Conservation (phyloP, 2,888 invertebrate genomes). For the Alitta virens region DNA sequence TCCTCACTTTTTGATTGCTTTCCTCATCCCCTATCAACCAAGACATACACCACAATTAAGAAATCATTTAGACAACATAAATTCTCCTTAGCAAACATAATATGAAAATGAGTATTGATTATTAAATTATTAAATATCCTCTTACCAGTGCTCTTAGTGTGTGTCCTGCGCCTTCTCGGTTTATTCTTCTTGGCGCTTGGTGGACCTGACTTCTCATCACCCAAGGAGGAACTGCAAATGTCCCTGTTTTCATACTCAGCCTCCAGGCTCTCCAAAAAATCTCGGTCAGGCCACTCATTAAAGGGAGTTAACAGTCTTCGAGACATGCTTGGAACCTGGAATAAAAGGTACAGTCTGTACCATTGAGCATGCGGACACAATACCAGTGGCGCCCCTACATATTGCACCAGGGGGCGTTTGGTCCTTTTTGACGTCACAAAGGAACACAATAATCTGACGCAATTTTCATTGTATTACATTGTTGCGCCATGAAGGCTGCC, state of each 20-base stretch:
- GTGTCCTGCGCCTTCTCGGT: constrained; percentile 33
- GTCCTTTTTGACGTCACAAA: no score
- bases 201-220: constrained; percentile 9
- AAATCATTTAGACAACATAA: constrained; percentile 24
- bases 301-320: constrained; percentile 48
- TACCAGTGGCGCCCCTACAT: no score
- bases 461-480: no score
- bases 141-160: constrained; percentile 34
- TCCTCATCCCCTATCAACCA: background rate
- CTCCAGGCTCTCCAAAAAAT: constrained; percentile 39
- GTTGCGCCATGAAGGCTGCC: no score
- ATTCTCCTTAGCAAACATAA: background rate
- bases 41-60: background rate
- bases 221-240: background rate
- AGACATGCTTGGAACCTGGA: constrained; percentile 45
- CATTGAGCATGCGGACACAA: no score
- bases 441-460: background rate
- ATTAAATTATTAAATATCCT: constrained; percentile 4
- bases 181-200: constrained; percentile 31
- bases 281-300: constrained; percentile 37
- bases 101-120: background rate
- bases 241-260: constrained; percentile 4
- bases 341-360: no score
- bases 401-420: no score
- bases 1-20: constrained; percentile 19